Evolutionary conservation across 2,888 invertebrate species (phyloP).

Genomic region (Phyllotreta striolata): DNA sequence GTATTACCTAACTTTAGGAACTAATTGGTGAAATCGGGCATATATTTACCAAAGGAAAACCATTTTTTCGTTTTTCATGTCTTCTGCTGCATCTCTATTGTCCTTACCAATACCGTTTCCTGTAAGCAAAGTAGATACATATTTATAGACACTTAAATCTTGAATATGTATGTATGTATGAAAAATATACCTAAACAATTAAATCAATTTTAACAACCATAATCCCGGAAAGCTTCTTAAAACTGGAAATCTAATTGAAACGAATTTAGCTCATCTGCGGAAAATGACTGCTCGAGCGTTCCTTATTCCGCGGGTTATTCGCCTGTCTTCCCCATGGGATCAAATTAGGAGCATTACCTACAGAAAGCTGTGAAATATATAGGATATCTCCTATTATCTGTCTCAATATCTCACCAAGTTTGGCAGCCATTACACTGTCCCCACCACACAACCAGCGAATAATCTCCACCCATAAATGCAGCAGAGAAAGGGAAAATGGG

Average conservation of each 20-base stretch:
- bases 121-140: too few species aligned
- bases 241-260: conserved; percentile 36
- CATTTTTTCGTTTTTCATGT: too few species aligned
- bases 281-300: conserved; percentile 46
- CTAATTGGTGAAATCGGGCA: too few species aligned
- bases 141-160: too few species aligned
- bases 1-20: too few species aligned
- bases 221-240: conserved; percentile 18
- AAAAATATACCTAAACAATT: too few species aligned
- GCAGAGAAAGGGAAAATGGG: conserved; percentile 43
- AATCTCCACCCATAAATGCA: conserved; percentile 50
- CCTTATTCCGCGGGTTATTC: conserved; percentile 45
- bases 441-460: conserved; percentile 53
- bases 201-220: neutral
- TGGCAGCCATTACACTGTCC: conserved; percentile 61
- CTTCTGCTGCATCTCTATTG: too few species aligned
- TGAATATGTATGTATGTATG: too few species aligned
- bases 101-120: too few species aligned
- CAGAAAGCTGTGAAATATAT: conserved; percentile 58
- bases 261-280: conserved; percentile 42
- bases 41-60: too few species aligned
- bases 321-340: conserved; percentile 55
- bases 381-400: conserved; percentile 61
- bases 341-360: conserved; percentile 61
- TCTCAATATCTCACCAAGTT: conserved; percentile 57